phyloP scores from a whole-genome alignment of 1,140 invertebrate genomes.

The Bombus breviceps region DNA sequence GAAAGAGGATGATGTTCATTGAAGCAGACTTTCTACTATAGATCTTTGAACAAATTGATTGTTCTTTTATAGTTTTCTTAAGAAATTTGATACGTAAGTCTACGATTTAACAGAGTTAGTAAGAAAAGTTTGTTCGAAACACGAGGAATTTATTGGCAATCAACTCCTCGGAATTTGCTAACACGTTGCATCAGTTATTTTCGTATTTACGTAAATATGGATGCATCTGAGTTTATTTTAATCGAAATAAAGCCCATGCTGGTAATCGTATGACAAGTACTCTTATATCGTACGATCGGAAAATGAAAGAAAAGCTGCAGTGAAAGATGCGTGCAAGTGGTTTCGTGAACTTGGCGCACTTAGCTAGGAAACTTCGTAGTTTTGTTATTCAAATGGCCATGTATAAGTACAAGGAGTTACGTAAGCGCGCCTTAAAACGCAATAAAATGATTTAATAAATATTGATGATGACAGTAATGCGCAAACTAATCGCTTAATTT shows the following conservation, averaged over 20 bases:
- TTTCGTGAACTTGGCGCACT: not conserved
- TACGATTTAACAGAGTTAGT: not conserved
- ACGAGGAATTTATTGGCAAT: not conserved
- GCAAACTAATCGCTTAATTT: not conserved
- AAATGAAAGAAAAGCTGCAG: not conserved
- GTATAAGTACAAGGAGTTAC: not conserved
- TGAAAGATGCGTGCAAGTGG: not conserved
- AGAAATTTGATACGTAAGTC: not conserved
- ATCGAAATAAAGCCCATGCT: not conserved
- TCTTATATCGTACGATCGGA: not conserved
- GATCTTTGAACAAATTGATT: not conserved
- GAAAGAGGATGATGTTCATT: not conserved
- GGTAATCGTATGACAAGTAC: not conserved
- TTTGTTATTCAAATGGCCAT: constrained; percentile 13
- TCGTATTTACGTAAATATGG: not conserved
- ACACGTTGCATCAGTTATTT: not conserved
- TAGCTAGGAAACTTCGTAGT: constrained; percentile 32
- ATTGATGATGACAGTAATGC: constrained; percentile 7
- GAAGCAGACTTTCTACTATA: not conserved
- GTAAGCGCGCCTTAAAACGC: not conserved
- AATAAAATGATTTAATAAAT: constrained; percentile 12
- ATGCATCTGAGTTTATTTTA: not conserved
- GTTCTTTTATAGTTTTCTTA: not conserved
- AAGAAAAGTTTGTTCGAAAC: not conserved
- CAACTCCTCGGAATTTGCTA: not conserved